These are phyloP conservation scores for Parthenolecanium corni DNA, from an alignment of 2,888 invertebrate genomes.

Conservation along the genomic window DNA sequence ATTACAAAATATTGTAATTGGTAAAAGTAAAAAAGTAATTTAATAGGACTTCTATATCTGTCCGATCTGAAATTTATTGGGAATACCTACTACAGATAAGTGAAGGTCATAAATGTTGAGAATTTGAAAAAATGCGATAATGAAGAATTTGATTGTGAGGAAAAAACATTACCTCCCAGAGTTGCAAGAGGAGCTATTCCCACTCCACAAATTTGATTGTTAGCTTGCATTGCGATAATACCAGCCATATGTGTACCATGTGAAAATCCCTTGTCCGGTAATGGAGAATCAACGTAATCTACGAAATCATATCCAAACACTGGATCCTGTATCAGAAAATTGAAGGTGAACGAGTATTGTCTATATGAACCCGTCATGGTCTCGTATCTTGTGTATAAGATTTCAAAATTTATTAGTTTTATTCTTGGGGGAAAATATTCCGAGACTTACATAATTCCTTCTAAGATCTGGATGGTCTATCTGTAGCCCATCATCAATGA, in stretches of 20 bases:
- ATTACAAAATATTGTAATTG: too few relatives aligned
- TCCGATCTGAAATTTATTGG: too few relatives aligned
- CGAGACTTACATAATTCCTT: neutral
- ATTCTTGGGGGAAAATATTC: neutral
- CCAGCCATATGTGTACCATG: constrained; percentile 92
- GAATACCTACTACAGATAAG: too few relatives aligned
- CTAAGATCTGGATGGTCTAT: neutral
- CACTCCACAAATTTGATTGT: constrained; percentile 83
- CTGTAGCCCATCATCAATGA: neutral
- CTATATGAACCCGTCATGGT: neutral
- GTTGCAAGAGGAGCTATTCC: constrained; percentile 76
- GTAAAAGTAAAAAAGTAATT: too few relatives aligned
- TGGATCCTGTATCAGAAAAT: neutral
- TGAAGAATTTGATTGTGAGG: too few relatives aligned
- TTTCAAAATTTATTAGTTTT: neutral
- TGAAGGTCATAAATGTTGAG: too few relatives aligned
- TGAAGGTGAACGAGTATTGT: neutral
- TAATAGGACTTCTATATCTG: too few relatives aligned
- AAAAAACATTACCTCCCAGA: constrained; percentile 57
- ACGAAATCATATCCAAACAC: neutral
- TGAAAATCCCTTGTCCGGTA: neutral
- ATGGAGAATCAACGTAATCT: neutral
- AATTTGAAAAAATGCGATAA: too few relatives aligned
- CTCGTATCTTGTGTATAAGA: neutral
- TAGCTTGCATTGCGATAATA: constrained; percentile 76